Base-by-base conservation (phyloP, 1,140 invertebrate genomes). In the Temnothorax curvispinosus region DNA sequence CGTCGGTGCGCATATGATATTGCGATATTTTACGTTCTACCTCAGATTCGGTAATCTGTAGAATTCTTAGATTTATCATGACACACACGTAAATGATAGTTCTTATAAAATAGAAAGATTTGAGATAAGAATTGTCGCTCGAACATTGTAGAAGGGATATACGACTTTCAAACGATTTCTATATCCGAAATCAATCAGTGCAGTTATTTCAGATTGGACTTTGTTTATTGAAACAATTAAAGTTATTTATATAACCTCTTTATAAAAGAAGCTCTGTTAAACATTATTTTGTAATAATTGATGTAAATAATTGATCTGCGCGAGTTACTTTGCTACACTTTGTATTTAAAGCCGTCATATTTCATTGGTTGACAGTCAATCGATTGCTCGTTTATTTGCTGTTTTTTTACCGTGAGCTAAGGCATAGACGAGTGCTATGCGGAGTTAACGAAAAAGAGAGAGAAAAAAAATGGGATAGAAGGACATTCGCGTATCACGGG, bases 331-430 rank as follows among this genome's bases (percentile, higher is more conserved):
- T 9, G 4, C 8, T 41, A 13, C 13, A 52, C 35, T 50, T 38
- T 85, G n/a, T 52, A 52, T 71, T 15, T 27, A 38, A 5, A 50
- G 3, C 52, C 50, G 41, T 60, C 41, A 38, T 52, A 69, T 86
- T 81, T 69, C 80, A 41, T 81, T 52, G 32, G 32, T n/a, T 67
- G 62, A 58, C 76, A 80, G 76, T 81, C 76, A 60, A 50, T 80
- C 52, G 85, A 80, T 86, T 58, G 52, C 52, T 81, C 75, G 75
- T 71, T 81, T 80, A 47, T 78, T 52, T 15, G 27, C 11, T 56
- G n/a, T 35, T 77, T 81, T 64, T 75, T 54, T 60, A 71, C 27
- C 18, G 27, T 27, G 27, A 74, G 27, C 13, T 58, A 72, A 74
- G 67, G 56, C 71, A 82, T 21, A 21, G 27, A 41, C 7, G 11